phyloP scores from a whole-genome alignment of 2,888 invertebrate species.

The Oegoconia quadripuncta region DNA sequence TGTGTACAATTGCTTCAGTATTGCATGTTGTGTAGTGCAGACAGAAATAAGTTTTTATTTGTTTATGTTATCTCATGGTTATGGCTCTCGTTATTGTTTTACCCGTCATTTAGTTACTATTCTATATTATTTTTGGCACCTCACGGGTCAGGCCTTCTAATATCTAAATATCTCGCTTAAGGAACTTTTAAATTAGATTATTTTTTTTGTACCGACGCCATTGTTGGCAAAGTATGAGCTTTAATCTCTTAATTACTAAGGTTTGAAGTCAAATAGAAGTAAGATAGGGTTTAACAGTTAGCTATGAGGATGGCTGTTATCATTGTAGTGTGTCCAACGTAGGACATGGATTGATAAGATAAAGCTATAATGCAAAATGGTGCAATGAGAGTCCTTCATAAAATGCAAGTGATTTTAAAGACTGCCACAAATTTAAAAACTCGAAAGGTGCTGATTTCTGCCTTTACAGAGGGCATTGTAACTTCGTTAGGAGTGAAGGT shows the following conservation, averaged over 20 bases:
- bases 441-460: conserved; percentile 32
- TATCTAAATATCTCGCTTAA: conserved; percentile 37
- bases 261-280: conserved; percentile 32
- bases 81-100: conserved; percentile 58
- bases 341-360: conserved; percentile 44
- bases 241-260: conserved; percentile 45
- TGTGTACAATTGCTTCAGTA: conserved; percentile 60
- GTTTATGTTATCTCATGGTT: conserved; percentile 67
- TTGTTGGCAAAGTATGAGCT: conserved; percentile 39
- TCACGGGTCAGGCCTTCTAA: conserved; percentile 46
- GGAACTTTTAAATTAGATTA: conserved; percentile 20
- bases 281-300: not conserved
- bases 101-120: conserved; percentile 43
- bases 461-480: conserved; percentile 9
- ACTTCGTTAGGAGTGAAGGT: conserved; percentile 47
- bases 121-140: conserved; percentile 55
- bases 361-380: conserved; percentile 19
- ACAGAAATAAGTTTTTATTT: conserved; percentile 68
- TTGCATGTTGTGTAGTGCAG: conserved; percentile 70
- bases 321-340: conserved; percentile 32
- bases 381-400: conserved; percentile 21
- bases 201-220: conserved; percentile 24
- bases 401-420: conserved; percentile 27
- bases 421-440: conserved; percentile 48
- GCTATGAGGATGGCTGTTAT: conserved; percentile 28